Percentiles rank a stretch among this genome's conserved stretches.
Conservation (phyloP, 2,888 invertebrate species). For the Scaptomyza polygonia region DNA sequence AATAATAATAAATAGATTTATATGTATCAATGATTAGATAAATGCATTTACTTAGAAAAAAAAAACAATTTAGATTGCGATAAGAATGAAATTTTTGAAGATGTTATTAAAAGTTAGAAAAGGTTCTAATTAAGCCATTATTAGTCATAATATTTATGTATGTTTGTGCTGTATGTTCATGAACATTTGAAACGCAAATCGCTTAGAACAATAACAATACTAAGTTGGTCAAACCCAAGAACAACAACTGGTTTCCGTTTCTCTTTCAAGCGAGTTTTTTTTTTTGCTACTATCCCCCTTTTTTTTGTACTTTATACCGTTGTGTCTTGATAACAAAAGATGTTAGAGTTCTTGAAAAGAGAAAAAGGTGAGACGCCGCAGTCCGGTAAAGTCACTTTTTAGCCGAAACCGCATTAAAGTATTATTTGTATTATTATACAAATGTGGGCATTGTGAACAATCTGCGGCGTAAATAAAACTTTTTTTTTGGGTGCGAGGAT, state of each 20-base stretch:
- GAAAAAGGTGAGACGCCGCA: constrained; percentile 20
- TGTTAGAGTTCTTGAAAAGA: constrained; percentile 29
- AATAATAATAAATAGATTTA: too few species aligned
- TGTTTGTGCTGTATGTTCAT: constrained; percentile 21
- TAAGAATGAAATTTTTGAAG: constrained; percentile 21
- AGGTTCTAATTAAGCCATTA: constrained; percentile 1
- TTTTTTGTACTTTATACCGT: constrained; percentile 28
- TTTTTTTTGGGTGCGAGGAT: constrained; percentile 24
- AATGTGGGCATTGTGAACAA: constrained; percentile 34
- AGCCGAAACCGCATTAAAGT: constrained; percentile 37
- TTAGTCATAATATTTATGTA: constrained; percentile 52
- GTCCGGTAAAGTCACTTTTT: constrained; percentile 49
- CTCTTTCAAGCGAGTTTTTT: constrained; percentile 47
- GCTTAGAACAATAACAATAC: constrained; percentile 58
- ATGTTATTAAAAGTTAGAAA: constrained; percentile 12
- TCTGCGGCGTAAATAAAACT: too few species aligned
- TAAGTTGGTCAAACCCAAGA: constrained; percentile 49
- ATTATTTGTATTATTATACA: constrained; percentile 23
- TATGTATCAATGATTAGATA: constrained; percentile 15
- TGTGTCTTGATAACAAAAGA: constrained; percentile 53
- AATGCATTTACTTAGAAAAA: not conserved
- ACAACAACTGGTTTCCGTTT: constrained; percentile 57
- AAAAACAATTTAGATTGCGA: constrained; percentile 44
- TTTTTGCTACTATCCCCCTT: constrained; percentile 5
- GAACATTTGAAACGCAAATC: constrained; percentile 54